Conservation (phyloP, 2,797 vertebrate genomes). For the Rhadinocentrus ornatus region DNA sequence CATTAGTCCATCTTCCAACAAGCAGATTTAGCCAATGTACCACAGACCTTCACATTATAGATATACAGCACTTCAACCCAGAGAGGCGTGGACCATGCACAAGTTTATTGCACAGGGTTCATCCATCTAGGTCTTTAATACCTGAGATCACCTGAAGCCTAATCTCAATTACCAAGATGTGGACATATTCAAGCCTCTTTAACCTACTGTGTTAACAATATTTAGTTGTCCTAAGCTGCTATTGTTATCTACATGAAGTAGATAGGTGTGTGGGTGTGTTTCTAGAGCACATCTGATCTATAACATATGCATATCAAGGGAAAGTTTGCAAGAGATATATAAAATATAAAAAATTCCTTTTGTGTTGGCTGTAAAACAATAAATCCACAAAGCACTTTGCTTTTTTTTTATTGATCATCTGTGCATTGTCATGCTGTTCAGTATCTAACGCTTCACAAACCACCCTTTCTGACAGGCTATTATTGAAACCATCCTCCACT, state of each 20-base stretch:
- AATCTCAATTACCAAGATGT: not conserved
- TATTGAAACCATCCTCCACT: conserved; percentile 43
- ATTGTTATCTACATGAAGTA: too few relatives aligned
- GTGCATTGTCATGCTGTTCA: conserved; percentile 4
- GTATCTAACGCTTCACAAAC: conserved; percentile 7
- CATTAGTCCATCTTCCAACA: conserved; percentile 6
- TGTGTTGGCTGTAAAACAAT: not conserved
- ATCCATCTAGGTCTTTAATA: not conserved
- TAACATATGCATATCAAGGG: not conserved
- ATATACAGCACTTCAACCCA: not conserved
- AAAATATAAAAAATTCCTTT: not conserved
- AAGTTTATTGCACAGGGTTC: not conserved
- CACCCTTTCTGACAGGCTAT: conserved; percentile 39
- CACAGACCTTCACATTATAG: not conserved
- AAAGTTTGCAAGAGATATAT: not conserved
- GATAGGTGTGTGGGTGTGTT: not conserved
- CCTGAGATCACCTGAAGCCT: not conserved
- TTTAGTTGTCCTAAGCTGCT: too few relatives aligned
- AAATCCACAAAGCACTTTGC: not conserved
- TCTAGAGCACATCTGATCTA: not conserved
- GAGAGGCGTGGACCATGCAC: not conserved
- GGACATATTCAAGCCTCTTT: not conserved
- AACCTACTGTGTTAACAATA: not conserved
- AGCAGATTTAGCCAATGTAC: not conserved
- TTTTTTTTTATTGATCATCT: conserved; percentile 10